Conservation (phyloP, 2,797 vertebrate genomes). For the Labeo calbasu region DNA sequence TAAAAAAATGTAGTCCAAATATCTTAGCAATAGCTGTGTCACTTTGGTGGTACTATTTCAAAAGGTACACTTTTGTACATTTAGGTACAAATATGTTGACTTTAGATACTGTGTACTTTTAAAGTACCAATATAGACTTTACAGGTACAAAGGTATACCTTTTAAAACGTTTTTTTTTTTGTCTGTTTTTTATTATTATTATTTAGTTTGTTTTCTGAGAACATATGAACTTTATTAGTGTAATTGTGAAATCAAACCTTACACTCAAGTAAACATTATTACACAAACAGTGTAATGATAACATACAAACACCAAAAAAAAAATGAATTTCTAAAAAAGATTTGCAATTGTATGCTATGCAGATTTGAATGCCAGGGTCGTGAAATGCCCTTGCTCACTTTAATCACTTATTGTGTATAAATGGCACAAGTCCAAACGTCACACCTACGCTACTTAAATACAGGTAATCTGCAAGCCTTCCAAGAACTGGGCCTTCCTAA, state of each 20-base stretch:
- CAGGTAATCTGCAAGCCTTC: constrained; percentile 37
- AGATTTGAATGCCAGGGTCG: constrained; percentile 37
- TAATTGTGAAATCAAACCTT: background rate
- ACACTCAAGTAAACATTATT: background rate
- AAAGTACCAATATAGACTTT: background rate
- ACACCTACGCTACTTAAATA: background rate
- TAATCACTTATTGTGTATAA: background rate
- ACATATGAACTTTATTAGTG: background rate
- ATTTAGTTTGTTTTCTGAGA: background rate
- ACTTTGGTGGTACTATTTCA: no score
- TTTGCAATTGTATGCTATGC: background rate
- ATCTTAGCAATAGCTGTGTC: no score
- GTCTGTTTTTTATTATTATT: background rate
- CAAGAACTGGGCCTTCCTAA: background rate
- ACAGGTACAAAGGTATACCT: background rate
- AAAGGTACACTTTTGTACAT: no score
- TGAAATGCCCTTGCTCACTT: constrained; percentile 20
- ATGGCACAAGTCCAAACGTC: constrained; percentile 17
- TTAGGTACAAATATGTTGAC: no score
- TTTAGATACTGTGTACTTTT: no score
- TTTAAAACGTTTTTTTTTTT: no score
- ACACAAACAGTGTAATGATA: background rate
- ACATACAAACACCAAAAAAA: background rate
- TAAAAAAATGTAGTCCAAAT: no score
- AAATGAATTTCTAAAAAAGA: background rate